Evolutionary conservation across 2,797 vertebrate species (phyloP), one percentile per base, ranked within the genome.

Genomic region (Tangara arthus): DNA sequence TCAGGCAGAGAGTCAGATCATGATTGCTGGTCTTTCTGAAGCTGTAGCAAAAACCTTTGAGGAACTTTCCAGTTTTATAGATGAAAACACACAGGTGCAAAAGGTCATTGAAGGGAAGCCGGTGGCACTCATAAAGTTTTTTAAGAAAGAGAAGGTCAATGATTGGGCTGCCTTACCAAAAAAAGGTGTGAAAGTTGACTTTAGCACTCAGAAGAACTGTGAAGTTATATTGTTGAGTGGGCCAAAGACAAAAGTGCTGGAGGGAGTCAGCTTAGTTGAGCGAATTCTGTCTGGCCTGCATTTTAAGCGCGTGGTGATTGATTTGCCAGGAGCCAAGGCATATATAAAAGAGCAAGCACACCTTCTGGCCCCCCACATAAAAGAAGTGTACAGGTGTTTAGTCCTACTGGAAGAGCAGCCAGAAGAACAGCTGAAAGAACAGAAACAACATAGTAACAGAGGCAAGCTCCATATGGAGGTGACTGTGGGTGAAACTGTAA

Each of bases 251-350:
- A 92, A 97, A 32, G 98, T 99, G 23, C 73, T 97, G 27, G 97
- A 98, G 21, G 97, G 90, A 37, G 55, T 93, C 55, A 11, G 53
- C 6, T 28, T 77, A 19, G 63, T 99, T 42, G 93, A 84, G 34
- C 39, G 76, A 20, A 52, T 98, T 27, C 19, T 82, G 5, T 71
- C 85, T 4, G 30, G 64, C 21, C 65, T 99, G 39, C 64, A 53
- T 71, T 83, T 82, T 23, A 97, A 97, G 17, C 94, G 27, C 4
- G 37, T 98, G 14, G 39, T 17, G 8, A 96, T 99, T 28, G 91
- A 95, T 68, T 98, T 98, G 28, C 98, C 99, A 11, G 99, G 99
- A 79, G 98, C 97, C n/a, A 98, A 97, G 85, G 97, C 98, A 2
- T 98, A 97, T 66, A 98, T 99, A 81, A 94, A 94, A 92, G 96